Conservation (phyloP, 2,113 vertebrate genomes). For the Furnarius figulus region DNA sequence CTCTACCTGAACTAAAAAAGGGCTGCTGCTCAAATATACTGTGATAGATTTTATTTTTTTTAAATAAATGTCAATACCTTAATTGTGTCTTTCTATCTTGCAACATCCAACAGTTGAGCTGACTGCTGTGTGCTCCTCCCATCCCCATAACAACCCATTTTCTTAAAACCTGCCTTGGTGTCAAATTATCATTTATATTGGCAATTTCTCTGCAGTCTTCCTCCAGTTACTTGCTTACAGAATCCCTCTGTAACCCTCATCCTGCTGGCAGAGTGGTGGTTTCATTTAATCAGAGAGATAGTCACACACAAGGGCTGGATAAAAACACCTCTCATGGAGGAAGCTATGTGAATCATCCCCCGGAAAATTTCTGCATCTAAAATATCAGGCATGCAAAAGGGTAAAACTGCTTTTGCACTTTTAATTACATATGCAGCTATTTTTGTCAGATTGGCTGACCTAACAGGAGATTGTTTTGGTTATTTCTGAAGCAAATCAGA, state of each 20-base stretch:
- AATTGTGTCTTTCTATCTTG: neutral
- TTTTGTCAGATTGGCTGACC: neutral
- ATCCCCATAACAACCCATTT: neutral
- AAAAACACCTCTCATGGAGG: neutral
- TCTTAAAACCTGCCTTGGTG: neutral
- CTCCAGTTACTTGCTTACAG: conserved; percentile 18
- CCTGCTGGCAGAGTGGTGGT: neutral
- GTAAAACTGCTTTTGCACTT: neutral
- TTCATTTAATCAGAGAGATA: neutral
- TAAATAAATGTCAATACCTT: neutral
- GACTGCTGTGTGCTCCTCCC: neutral
- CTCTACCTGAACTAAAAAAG: neutral
- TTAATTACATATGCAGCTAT: neutral
- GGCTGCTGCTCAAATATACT: neutral
- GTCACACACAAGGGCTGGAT: neutral
- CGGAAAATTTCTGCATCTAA: neutral
- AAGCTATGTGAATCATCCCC: neutral
- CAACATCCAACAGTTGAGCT: neutral
- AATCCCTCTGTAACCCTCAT: neutral
- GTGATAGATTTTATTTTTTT: neutral
- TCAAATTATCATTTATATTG: neutral
- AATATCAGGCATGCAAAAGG: neutral
- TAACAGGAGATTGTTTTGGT: neutral
- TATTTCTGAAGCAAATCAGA: neutral
- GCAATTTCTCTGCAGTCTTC: neutral